Evolutionary conservation across 92 coral and sea anemone species (phyloP), one percentile per base, ranked within the genome.

Genomic region (Montipora capitata): DNA sequence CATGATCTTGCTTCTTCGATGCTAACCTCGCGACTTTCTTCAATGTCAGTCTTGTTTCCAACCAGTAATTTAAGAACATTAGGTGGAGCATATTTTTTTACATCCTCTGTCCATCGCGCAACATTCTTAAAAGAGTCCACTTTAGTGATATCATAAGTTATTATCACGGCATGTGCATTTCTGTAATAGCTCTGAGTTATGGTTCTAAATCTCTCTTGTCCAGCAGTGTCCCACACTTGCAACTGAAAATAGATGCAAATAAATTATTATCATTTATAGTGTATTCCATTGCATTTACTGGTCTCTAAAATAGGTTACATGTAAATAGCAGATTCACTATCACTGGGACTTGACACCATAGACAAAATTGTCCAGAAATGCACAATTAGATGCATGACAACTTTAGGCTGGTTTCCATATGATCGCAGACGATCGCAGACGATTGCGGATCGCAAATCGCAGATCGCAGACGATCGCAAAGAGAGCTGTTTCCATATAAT

Each of bases 201-300:
- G 13, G 99, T 97, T 16, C 99, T 72, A 71, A 97, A 97, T 43
- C 99, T 79, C 73, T 97, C 99, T 88, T 97, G 99, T 0, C 99
- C 99, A 58, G 99, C 99, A 39, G 99, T 97, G 78, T 97, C 99
- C 99, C 99, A 97, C 8, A 97, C 92, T 88, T 97, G 97, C 16
- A 97, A 86, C 99, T 97, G 57, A 8, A 77, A 81, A 9, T n/a
- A 14, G 45, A 40, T 13, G n/a, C 48, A 42, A 9, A 52, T 14
- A 4, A 3, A 10, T 12, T 6, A 15, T 10, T 10, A 6, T 10
- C 2, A 56, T 13, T 56, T 6, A 8, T 56, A 56, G 12, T 6
- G 35, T 27, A 27, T 27, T 27, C 35, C 35, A 27, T 27, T 27
- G 35, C 35, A 27, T 27, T 27, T 27, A 27, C 35, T 27, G 35